phyloP scores from a whole-genome alignment of 2,888 invertebrate genomes.

The Eledone cirrhosa region DNA sequence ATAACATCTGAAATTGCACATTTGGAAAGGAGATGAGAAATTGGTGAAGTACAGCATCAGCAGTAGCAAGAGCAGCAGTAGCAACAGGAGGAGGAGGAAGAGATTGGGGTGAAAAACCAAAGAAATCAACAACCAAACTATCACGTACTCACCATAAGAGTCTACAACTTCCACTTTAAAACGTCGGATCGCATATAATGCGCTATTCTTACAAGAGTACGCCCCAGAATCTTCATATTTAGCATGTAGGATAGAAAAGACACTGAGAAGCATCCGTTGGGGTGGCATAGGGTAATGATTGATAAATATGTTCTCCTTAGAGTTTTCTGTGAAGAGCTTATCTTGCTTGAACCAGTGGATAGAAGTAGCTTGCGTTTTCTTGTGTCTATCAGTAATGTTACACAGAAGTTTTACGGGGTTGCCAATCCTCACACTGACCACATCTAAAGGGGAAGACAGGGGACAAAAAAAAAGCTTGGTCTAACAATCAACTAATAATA shows the following conservation, averaged over 20 bases:
- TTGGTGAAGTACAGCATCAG: too few species aligned
- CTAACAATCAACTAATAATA: slow-evolving; percentile 24
- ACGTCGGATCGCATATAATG: slow-evolving; percentile 3
- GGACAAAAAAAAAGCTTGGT: slow-evolving; percentile 27
- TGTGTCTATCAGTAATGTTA: slow-evolving; percentile 15
- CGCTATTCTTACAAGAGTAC: slow-evolving; percentile 12
- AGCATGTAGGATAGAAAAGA: slow-evolving; percentile 23
- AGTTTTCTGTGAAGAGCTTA: slow-evolving; percentile 8
- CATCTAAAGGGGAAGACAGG: slow-evolving; percentile 26
- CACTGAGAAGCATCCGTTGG: slow-evolving; percentile 21
- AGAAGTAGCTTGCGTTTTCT: background rate
- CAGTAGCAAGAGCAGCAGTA: too few species aligned
- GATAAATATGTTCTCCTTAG: slow-evolving; percentile 25
- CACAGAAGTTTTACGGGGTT: slow-evolving; percentile 19
- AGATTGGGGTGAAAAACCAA: too few species aligned
- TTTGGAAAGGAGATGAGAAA: too few species aligned
- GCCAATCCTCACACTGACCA: slow-evolving; percentile 25
- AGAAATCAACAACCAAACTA: too few species aligned
- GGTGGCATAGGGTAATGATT: slow-evolving; percentile 10
- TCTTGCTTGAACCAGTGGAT: slow-evolving; percentile 26
- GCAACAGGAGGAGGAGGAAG: too few species aligned
- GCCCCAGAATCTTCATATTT: slow-evolving; percentile 28
- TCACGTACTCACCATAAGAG: slow-evolving; percentile 23
- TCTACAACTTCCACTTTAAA: slow-evolving; percentile 21
- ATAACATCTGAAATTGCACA: too few species aligned